Evolutionary conservation across 1,140 invertebrate species (phyloP), one percentile per base, ranked within the genome.

Genomic region (Geopemphigus sp.): DNA sequence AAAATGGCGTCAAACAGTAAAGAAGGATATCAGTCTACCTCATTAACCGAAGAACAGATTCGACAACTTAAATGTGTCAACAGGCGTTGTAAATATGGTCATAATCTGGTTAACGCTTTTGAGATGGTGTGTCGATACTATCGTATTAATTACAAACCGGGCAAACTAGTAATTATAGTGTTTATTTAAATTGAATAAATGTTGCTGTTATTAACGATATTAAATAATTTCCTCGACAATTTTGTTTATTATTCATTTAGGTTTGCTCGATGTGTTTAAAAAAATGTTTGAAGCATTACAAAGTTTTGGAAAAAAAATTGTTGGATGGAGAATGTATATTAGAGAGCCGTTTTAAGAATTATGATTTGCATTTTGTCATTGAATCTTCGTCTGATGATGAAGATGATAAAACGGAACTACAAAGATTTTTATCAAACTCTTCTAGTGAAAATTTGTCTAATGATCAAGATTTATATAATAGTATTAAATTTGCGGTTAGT

Each of bases 271-370:
- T 12, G 0, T 76, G 73, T 61, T 19, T 61, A 1, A 47, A 6
- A 5, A 47, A 47, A 26, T 76, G 56, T 61, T 24, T 76, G 17
- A 76, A 45, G 45, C 56, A 76, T 76, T 61, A 45, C 14, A 24
- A 61, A 19, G 1, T 19, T 45, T 12, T 59, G 0, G 56, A 76
- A 59, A n/a, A 0, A 39, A 47, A 47, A 61, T 56, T 22, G 32
- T 45, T 61, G 15, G 1, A 32, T 0, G 73, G 56, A 17, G 22
- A 47, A 19, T 76, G 73, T 19, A 26, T 76, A 17, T 61, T 76
- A 56, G 73, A 76, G 1, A 1, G 12, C 14, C 12, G 1, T 22
- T 76, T 76, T 45, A 56, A 32, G 19, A 61, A 47, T 76, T 76
- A 17, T 47, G 73, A 61, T 26, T 10, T n/a, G 1, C 32, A 47